Base-by-base conservation (phyloP, 2,888 invertebrate species). In the Agrilus mali region DNA sequence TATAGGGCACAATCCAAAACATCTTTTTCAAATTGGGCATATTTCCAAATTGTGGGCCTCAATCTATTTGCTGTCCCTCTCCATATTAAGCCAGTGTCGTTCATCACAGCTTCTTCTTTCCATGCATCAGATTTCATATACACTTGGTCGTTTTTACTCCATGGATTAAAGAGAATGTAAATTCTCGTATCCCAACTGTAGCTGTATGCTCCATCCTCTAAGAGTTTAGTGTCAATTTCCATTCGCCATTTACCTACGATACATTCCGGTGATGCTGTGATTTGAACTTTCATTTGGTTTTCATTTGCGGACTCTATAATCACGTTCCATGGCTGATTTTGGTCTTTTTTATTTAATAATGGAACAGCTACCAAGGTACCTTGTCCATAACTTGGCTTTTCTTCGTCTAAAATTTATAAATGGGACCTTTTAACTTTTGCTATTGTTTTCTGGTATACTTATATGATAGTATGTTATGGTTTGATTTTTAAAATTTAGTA, bases 51-150 rank as follows among this genome's bases (percentile, higher is more conserved):
- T 2, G 85, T 78, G 0, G 92, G 89, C 47, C 86, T 77, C 57
- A 89, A 74, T 22, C 84, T 73, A 56, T 86, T 89, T 60, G 86
- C 80, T 3, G 86, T 88, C 33, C 95, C 95, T 53, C 92, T 74
- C 79, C 86, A 95, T 60, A 95, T 89, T 14, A 94, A 68, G 0
- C 95, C 95, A 1, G 86, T 83, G 50, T 94, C 92, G 52, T 81
- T 80, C 61, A 89, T 66, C 1, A 94, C 82, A 58, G 86, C 86
- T 61, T 95, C 95, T 42, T 86, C 79, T 4, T 87, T 76, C 60
- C 80, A 75, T 22, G 78, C 80, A 37, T 84, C 82, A 38, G 73
- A 70, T 27, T 71, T 71, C 63, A 84, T 55, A 56, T 73, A 82
- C 1, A 82, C 81, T 54, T 74, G 77, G 56, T 82, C 82, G 40